phyloP scores from a whole-genome alignment of 2,797 vertebrate genomes.

The Chanos chanos region DNA sequence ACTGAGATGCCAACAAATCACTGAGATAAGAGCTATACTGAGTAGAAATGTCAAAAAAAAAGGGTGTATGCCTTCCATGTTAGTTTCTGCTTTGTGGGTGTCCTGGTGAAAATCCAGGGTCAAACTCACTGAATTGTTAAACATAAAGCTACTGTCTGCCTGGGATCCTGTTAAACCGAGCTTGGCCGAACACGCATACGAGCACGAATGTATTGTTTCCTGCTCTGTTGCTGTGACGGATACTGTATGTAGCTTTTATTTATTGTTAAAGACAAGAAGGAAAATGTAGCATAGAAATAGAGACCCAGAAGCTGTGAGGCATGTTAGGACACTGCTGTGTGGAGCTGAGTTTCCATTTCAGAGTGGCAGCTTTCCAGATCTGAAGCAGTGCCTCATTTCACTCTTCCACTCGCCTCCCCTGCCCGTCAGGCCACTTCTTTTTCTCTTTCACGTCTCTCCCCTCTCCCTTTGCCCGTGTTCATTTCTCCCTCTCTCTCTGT shows the following conservation, averaged over 20 bases:
- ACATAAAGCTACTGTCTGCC: too few relatives aligned
- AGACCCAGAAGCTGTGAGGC: not conserved
- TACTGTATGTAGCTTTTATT: too few relatives aligned
- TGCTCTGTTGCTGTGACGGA: conserved; percentile 60
- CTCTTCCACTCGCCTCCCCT: conserved; percentile 4
- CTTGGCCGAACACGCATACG: conserved; percentile 3
- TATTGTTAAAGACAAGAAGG: not conserved
- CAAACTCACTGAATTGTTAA: too few relatives aligned
- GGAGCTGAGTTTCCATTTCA: conserved; percentile 10
- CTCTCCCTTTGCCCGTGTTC: not conserved
- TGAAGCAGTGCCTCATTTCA: conserved; percentile 20
- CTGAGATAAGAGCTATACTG: too few relatives aligned
- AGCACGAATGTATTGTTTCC: conserved; percentile 64
- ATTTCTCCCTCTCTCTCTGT: not conserved
- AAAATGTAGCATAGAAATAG: not conserved
- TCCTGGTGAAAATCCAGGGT: too few relatives aligned
- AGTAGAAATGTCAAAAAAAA: too few relatives aligned
- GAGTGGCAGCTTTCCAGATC: conserved; percentile 17
- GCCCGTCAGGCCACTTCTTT: conserved; percentile 6
- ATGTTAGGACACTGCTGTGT: conserved; percentile 11
- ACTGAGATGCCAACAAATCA: too few relatives aligned
- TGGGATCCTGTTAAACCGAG: too few relatives aligned
- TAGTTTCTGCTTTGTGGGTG: too few relatives aligned
- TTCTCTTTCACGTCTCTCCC: not conserved
- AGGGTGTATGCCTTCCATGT: too few relatives aligned